phyloP scores from a whole-genome alignment of 2,797 vertebrate genomes.

The Thunnus albacares region DNA sequence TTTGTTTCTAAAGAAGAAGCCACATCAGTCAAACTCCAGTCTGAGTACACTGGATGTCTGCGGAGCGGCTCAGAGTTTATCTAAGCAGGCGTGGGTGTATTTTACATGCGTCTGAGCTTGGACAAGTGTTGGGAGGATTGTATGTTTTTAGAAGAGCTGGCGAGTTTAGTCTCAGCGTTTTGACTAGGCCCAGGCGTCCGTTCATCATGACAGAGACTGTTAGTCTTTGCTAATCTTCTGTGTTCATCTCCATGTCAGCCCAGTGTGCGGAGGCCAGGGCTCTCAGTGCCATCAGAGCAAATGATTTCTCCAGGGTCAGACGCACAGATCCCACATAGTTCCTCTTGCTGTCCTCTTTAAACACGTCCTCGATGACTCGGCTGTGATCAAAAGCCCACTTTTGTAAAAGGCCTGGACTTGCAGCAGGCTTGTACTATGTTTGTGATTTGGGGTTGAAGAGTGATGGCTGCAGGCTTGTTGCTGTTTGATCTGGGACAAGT shows the following conservation, averaged over 20 bases:
- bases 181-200: constrained; percentile 73
- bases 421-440: constrained; percentile 31
- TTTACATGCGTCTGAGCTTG: constrained; percentile 54
- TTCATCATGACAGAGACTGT: constrained; percentile 84
- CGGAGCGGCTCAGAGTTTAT: constrained; percentile 64
- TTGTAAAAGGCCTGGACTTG: constrained; percentile 25
- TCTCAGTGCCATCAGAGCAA: constrained; percentile 70
- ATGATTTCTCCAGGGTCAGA: constrained; percentile 76
- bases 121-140: constrained; percentile 70
- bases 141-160: constrained; percentile 82
- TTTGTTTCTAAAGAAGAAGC: constrained; percentile 53
- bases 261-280: constrained; percentile 53
- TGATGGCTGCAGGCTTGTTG: background rate
- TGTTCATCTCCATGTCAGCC: constrained; percentile 77
- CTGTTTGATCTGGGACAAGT: constrained; percentile 62
- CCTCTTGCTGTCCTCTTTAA: constrained; percentile 50
- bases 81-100: constrained; percentile 61
- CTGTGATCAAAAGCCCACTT: constrained; percentile 62
- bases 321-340: constrained; percentile 72
- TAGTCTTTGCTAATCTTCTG: constrained; percentile 83
- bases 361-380: constrained; percentile 20
- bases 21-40: constrained; percentile 62
- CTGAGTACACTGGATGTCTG: constrained; percentile 54
- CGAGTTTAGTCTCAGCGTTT: constrained; percentile 79
- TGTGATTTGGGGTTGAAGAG: constrained; percentile 39